Evolutionary conservation across 2,797 vertebrate genomes (phyloP), one percentile per base, ranked within the genome.

Genomic region (Hyperoplus lanceolatus): DNA sequence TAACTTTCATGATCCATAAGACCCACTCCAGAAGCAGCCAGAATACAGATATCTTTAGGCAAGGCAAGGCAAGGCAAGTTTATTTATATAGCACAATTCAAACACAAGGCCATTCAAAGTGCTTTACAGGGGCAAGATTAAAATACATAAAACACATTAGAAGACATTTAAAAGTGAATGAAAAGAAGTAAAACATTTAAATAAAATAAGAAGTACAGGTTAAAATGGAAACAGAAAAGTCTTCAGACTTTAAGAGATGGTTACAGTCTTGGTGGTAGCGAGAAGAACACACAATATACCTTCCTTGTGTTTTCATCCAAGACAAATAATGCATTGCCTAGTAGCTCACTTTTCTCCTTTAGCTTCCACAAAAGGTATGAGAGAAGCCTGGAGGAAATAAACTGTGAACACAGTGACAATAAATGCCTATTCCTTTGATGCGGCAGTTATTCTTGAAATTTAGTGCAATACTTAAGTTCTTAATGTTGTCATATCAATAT

Each of bases 401-500:
- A 80, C 13, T 5, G 29, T 29, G 16, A 81, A 69, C 38, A 3
- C 54, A 77, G 42, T 56, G 39, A 73, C 49, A 77, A 72, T 58
- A 71, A 73, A 73, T 55, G 57, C 45, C 39, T 38, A 2, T 5
- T 16, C 53, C 56, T 61, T 56, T 64, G 46, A 71, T 56, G 61
- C 50, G 66, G 73, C 71, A 70, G 73, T 42, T 74, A 68, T 70
- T 79, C 60, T 65, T 68, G 50, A 82, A 60, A 74, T 81, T 74
- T 65, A 80, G 79, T 14, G 69, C 9, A 4, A 80, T 50, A 54
- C 64, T 83, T 51, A 70, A 73, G 42, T 70, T 67, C 42, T 65
- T 61, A 62, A 81, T 85, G 84, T 86, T 36, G 57, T 83, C 29
- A 18, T 54, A 61, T 83, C 78, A 60, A 59, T 77, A 79, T 67